These are phyloP conservation scores for Plotosus lineatus DNA, from an alignment of 2,113 vertebrate genomes.

Conservation along the genomic window DNA sequence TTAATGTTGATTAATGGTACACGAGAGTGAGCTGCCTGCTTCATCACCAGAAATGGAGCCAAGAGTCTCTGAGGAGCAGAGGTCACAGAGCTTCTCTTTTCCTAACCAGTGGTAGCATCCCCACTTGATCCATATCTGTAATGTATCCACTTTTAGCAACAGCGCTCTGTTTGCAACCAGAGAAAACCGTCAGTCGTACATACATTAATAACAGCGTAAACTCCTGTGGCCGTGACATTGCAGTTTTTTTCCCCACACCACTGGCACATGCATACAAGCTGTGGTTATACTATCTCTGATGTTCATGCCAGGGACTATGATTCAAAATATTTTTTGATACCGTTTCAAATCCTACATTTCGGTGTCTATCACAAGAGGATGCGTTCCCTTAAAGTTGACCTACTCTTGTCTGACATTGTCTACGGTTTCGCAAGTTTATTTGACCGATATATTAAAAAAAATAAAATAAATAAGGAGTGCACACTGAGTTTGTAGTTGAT, in stretches of 20 bases:
- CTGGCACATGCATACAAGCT: not conserved
- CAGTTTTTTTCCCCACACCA: not conserved
- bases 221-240: not conserved
- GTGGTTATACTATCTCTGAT: not conserved
- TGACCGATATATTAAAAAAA: not conserved
- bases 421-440: not conserved
- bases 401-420: not conserved
- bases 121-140: constrained; percentile 37
- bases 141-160: constrained; percentile 19
- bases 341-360: not conserved
- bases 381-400: not conserved
- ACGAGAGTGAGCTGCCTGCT: constrained; percentile 32
- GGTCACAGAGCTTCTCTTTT: constrained; percentile 27
- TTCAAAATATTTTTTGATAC: not conserved
- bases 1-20: constrained; percentile 58
- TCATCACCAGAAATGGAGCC: constrained; percentile 20
- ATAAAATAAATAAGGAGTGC: not conserved
- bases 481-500: not conserved
- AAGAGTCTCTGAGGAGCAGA: constrained; percentile 33
- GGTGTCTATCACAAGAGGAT: not conserved
- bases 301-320: not conserved
- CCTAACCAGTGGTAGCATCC: constrained; percentile 40
- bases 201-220: constrained; percentile 24
- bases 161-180: not conserved
- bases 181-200: constrained; percentile 25